Conservation (phyloP, 2,113 vertebrate genomes). For the Clarias magur region DNA sequence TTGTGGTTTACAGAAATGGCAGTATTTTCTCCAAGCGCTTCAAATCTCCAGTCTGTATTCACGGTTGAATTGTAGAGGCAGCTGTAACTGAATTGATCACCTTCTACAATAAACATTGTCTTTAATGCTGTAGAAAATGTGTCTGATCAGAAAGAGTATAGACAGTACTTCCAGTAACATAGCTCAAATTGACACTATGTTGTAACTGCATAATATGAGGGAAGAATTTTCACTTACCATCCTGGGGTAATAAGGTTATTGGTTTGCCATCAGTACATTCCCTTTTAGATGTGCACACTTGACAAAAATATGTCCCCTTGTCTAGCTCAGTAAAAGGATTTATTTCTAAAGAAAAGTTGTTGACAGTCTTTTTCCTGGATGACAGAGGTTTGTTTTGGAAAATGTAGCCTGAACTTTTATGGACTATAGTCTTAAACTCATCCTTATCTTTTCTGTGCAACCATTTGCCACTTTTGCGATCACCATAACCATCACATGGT, state of each 20-base stretch:
- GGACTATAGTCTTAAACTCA: accelerated
- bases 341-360: slow-evolving; percentile 52
- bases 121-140: background rate
- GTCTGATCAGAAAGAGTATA: slow-evolving; percentile 6
- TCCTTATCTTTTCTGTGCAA: slow-evolving; percentile 9
- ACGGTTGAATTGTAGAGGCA: background rate
- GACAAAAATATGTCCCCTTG: slow-evolving; percentile 64
- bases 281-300: background rate
- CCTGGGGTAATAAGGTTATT: slow-evolving; percentile 32
- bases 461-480: slow-evolving; percentile 45
- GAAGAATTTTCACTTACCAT: slow-evolving; percentile 52
- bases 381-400: accelerated
- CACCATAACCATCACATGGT: slow-evolving; percentile 24
- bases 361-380: accelerated
- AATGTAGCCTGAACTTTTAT: accelerated
- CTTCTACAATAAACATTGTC: background rate
- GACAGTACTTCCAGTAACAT: background rate
- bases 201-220: background rate
- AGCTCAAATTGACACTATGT: background rate
- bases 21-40: slow-evolving; percentile 11
- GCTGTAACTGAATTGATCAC: slow-evolving; percentile 8
- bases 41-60: slow-evolving; percentile 22
- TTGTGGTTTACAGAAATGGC: background rate
- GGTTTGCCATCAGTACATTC: background rate
- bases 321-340: slow-evolving; percentile 36